A percentile compares a stretch with the other conserved stretches of the same genome.
Conservation (phyloP, 1,140 invertebrate species). For the Philopotamus ludificatus region DNA sequence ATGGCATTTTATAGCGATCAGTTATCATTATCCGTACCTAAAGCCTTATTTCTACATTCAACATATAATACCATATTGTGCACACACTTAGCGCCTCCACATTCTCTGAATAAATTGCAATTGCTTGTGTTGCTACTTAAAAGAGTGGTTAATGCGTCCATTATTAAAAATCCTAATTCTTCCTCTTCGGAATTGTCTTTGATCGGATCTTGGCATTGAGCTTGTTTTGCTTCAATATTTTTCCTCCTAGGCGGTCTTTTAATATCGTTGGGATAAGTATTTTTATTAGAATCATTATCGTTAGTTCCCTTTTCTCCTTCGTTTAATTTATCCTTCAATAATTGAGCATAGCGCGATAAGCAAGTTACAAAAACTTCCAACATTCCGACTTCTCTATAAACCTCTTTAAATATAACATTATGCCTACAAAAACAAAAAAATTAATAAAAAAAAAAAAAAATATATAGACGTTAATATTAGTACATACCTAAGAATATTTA, state of each 20-base stretch:
- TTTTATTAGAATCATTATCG: constrained; percentile 43
- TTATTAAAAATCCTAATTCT: constrained; percentile 77
- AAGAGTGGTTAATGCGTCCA: constrained; percentile 83
- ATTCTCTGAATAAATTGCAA: constrained; percentile 90
- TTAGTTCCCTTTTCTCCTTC: constrained; percentile 45
- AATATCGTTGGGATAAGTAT: constrained; percentile 27
- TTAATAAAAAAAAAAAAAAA: constrained; percentile 20
- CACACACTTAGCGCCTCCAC: constrained; percentile 86
- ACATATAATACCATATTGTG: constrained; percentile 85
- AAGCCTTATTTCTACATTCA: constrained; percentile 77
- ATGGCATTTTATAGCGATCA: background rate
- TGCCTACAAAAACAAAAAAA: constrained; percentile 62
- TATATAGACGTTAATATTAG: background rate
- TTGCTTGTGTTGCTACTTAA: constrained; percentile 80
- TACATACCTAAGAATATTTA: constrained; percentile 77
- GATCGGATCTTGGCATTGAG: constrained; percentile 47
- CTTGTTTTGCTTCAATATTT: constrained; percentile 46
- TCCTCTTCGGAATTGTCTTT: constrained; percentile 63
- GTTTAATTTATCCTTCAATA: constrained; percentile 70
- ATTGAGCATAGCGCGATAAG: constrained; percentile 79
- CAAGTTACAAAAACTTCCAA: constrained; percentile 96
- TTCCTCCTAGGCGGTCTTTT: constrained; percentile 50
- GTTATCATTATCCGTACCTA: constrained; percentile 55
- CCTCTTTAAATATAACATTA: constrained; percentile 94
- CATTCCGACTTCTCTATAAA: constrained; percentile 96